These are phyloP conservation scores for Amazona vittata DNA, from an alignment of 2,113 vertebrate genomes.

Conservation along the genomic window DNA sequence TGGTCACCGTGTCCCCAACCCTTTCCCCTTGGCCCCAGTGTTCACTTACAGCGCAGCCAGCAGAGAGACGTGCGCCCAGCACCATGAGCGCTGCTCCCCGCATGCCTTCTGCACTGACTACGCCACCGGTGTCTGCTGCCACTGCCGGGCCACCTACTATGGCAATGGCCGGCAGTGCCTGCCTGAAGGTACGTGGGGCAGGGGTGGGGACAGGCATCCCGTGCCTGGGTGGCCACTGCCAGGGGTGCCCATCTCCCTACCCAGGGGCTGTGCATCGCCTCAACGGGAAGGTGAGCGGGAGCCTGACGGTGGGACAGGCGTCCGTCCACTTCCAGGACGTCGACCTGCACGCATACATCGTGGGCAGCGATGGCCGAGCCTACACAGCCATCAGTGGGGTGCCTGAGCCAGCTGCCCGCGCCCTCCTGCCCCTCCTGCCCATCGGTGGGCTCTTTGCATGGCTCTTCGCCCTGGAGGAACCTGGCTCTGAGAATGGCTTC, in stretches of 20 bases:
- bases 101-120: slow-evolving; percentile 90
- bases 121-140: slow-evolving; percentile 87
- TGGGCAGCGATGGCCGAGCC: slow-evolving; percentile 90
- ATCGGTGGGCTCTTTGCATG: slow-evolving; percentile 91
- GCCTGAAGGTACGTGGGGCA: slow-evolving; percentile 79
- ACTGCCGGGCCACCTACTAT: slow-evolving; percentile 86
- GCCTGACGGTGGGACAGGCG: slow-evolving; percentile 78
- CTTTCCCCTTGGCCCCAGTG: slow-evolving; percentile 52
- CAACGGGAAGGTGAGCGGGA: slow-evolving; percentile 92
- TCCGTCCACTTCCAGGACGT: slow-evolving; percentile 45
- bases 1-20: fast-evolving
- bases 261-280: slow-evolving; percentile 91
- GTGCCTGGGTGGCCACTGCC: background rate
- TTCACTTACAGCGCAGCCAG: slow-evolving; percentile 82
- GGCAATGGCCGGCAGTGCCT: slow-evolving; percentile 81
- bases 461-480: slow-evolving; percentile 94
- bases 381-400: slow-evolving; percentile 93
- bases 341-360: slow-evolving; percentile 92
- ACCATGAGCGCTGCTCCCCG: slow-evolving; percentile 84
- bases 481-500: slow-evolving; percentile 89
- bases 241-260: background rate
- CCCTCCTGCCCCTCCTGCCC: slow-evolving; percentile 87
- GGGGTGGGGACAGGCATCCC: background rate
- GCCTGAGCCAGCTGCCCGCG: slow-evolving; percentile 83
- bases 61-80: slow-evolving; percentile 82